Evolutionary conservation across 2,797 vertebrate genomes (phyloP).

Genomic region (Astyanax mexicanus): DNA sequence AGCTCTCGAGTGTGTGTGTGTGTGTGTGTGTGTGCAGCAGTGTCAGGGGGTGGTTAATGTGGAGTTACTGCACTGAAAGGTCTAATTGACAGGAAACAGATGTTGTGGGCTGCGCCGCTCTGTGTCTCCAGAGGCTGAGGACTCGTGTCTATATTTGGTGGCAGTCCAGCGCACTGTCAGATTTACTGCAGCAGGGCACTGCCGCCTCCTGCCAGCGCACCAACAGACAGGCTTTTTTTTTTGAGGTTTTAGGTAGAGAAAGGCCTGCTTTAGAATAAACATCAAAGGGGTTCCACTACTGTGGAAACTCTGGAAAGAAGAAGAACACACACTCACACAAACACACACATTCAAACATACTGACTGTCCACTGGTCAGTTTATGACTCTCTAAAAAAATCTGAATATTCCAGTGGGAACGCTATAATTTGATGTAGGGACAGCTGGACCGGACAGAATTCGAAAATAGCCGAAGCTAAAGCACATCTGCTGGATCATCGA

Average conservation of each 20-base stretch:
- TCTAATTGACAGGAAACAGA: constrained; percentile 31
- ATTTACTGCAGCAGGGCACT: constrained; percentile 27
- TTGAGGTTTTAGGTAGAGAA: constrained; percentile 8
- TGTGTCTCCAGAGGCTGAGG: constrained; percentile 17
- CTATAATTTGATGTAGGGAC: constrained; percentile 48
- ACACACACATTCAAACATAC: constrained; percentile 18
- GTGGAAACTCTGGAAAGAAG: neutral
- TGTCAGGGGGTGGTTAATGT: constrained; percentile 3
- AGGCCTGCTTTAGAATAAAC: constrained; percentile 2
- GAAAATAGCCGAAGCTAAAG: constrained; percentile 1
- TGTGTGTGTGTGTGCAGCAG: constrained; percentile 1
- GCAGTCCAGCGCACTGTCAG: neutral
- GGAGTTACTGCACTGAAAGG: constrained; percentile 23
- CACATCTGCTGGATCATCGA: no score
- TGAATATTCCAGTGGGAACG: constrained; percentile 26
- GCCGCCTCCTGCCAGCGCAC: constrained; percentile 10
- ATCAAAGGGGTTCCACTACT: constrained; percentile 19
- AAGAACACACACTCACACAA: no score
- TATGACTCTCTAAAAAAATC: constrained; percentile 21
- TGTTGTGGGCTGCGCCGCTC: neutral
- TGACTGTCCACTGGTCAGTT: constrained; percentile 33
- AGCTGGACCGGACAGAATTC: constrained; percentile 25
- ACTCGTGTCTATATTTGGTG: constrained; percentile 21
- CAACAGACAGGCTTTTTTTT: constrained; percentile 26
- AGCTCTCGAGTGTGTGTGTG: neutral